A percentile compares a stretch with the other conserved stretches of the same genome.
Conservation (phyloP, 2,888 invertebrate species). For the Limnephilus auricula region DNA sequence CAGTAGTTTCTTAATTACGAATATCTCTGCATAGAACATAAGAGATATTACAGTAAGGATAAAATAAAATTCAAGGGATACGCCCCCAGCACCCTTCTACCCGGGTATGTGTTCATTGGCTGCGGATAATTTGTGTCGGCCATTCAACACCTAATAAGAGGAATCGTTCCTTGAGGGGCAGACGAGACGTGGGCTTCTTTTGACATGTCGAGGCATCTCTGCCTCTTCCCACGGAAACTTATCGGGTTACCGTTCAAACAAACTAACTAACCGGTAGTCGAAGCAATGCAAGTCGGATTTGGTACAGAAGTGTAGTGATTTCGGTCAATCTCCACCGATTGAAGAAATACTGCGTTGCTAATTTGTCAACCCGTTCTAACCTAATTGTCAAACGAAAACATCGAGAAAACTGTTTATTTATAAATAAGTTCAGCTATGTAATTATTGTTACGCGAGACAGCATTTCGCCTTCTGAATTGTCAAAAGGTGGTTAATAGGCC, state of each 20-base stretch:
- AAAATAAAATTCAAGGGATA: neutral
- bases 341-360: neutral
- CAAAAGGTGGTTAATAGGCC: too few species aligned
- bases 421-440: too few species aligned
- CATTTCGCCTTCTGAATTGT: too few species aligned
- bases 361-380: neutral
- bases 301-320: neutral
- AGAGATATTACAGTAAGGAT: too few species aligned
- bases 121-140: neutral
- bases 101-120: too few species aligned
- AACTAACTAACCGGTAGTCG: neutral
- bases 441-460: too few species aligned
- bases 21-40: too few species aligned
- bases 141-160: slow-evolving; percentile 33
- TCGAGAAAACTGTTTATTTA: too few species aligned
- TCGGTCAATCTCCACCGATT: neutral
- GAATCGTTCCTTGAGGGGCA: neutral
- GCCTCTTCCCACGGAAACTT: slow-evolving; percentile 7
- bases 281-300: neutral
- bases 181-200: slow-evolving; percentile 3
- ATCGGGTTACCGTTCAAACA: slow-evolving; percentile 30
- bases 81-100: neutral
- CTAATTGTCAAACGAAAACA: too few species aligned
- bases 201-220: slow-evolving; percentile 32
- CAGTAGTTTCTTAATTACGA: too few species aligned